These are phyloP conservation scores for Drosophila virilis DNA, from an alignment of 1,140 invertebrate species.

Conservation along the genomic window DNA sequence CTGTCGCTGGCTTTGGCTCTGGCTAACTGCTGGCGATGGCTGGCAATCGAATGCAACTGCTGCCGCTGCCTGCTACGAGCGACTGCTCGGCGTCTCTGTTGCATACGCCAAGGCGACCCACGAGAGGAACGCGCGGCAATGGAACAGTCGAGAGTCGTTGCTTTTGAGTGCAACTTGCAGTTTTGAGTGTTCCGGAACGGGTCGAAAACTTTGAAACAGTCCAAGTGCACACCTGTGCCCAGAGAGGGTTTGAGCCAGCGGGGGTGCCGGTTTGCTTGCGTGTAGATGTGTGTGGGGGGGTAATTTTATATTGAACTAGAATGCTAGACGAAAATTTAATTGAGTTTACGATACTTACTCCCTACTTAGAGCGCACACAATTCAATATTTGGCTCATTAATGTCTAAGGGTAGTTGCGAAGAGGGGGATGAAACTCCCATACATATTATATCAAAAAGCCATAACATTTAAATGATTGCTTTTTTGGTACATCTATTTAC, in stretches of 20 bases:
- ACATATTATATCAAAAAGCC: conserved; percentile 43
- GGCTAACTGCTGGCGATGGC: conserved; percentile 13
- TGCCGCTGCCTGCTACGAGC: conserved; percentile 64
- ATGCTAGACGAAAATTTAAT: conserved; percentile 66
- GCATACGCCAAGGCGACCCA: conserved; percentile 49
- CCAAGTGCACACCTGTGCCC: conserved; percentile 39
- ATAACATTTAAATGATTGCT: conserved; percentile 49
- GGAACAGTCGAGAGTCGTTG: conserved; percentile 22
- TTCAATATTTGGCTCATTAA: conserved; percentile 72
- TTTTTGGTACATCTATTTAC: conserved; percentile 8
- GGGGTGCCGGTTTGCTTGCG: background rate
- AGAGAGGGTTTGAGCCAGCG: background rate
- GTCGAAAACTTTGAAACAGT: background rate
- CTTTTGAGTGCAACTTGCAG: conserved; percentile 56
- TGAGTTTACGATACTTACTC: conserved; percentile 52
- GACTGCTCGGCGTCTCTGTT: conserved; percentile 48
- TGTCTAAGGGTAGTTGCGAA: conserved; percentile 29
- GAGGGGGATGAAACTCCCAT: conserved; percentile 30
- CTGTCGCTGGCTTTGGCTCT: conserved; percentile 12
- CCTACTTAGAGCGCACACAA: conserved; percentile 44
- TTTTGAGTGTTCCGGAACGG: conserved; percentile 46
- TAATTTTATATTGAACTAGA: conserved; percentile 10
- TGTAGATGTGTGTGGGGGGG: background rate
- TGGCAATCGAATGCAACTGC: conserved; percentile 42
- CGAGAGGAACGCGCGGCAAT: conserved; percentile 41